A percentile compares a stretch with the other conserved stretches of the same genome.
phyloP scores from a whole-genome alignment of 64 coral and sea anemone species.

The Porites australiensis region DNA sequence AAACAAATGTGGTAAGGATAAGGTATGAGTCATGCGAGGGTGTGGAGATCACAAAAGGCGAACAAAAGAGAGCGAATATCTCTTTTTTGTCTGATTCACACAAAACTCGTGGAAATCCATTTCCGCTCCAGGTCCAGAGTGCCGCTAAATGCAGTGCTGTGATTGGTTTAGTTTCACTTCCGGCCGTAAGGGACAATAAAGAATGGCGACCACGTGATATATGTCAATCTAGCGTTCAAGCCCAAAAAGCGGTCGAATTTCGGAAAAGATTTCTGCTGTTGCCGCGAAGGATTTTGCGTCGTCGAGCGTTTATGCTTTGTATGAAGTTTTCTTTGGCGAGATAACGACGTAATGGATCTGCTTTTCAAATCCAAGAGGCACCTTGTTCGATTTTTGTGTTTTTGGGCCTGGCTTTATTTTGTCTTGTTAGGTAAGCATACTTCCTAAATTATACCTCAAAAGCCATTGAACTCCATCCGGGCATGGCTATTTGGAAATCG shows the following conservation, averaged over 20 bases:
- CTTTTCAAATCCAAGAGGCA: background rate
- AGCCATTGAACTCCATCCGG: background rate
- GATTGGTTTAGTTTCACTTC: conserved; percentile 50
- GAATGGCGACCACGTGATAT: conserved; percentile 69
- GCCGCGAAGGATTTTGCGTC: background rate
- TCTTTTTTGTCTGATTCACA: background rate
- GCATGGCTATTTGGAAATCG: background rate
- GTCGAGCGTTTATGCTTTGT: background rate
- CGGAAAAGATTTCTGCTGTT: background rate
- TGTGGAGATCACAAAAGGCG: background rate
- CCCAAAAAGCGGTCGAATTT: background rate
- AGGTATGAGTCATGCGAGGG: conserved; percentile 26
- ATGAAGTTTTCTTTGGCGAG: conserved; percentile 1
- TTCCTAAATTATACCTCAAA: conserved; percentile 28
- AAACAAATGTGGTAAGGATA: background rate
- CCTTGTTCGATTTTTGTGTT: background rate
- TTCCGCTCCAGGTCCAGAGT: background rate
- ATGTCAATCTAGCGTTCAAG: conserved; percentile 13
- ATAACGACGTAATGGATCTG: conserved; percentile 24
- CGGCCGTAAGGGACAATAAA: conserved; percentile 46
- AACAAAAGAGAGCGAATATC: background rate
- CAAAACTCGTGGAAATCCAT: background rate
- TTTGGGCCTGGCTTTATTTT: conserved; percentile 61
- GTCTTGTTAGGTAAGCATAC: conserved; percentile 71
- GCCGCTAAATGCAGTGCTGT: background rate